phyloP scores from a whole-genome alignment of 2,888 invertebrate genomes.

The Schizotus pectinicornis region DNA sequence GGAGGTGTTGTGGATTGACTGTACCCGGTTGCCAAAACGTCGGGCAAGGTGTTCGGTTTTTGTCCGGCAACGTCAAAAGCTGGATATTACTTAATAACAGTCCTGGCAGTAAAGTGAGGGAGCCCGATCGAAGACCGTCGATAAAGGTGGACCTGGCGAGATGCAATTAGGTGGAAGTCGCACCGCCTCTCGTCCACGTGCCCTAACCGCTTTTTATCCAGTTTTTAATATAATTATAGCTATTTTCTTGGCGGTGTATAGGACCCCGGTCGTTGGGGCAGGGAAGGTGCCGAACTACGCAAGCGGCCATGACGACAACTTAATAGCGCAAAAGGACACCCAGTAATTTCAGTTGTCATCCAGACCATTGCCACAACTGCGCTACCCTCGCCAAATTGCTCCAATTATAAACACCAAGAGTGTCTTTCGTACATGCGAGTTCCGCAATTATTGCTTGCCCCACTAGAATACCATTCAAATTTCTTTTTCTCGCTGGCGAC shows the following conservation, averaged over 20 bases:
- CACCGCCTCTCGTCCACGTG: conserved; percentile 50
- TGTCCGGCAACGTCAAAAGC: conserved; percentile 10
- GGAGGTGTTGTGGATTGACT: no score
- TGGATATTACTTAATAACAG: conserved; percentile 43
- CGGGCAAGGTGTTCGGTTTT: no score
- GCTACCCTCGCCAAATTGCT: background rate
- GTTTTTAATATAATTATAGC: conserved; percentile 59
- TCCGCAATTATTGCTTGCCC: no score
- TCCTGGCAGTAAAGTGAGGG: conserved; percentile 45
- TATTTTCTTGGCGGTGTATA: conserved; percentile 48
- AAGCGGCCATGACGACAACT: conserved; percentile 48
- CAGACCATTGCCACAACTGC: conserved; percentile 26
- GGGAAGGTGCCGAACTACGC: conserved; percentile 41
- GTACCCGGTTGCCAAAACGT: no score
- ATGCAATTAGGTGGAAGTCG: conserved; percentile 52
- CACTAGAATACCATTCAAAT: background rate
- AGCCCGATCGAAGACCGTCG: conserved; percentile 49
- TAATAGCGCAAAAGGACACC: conserved; percentile 41
- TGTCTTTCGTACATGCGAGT: no score
- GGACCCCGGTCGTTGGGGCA: conserved; percentile 35
- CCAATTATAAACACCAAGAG: background rate
- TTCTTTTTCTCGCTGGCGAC: background rate
- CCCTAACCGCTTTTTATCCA: conserved; percentile 54
- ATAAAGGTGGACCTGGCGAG: conserved; percentile 47
- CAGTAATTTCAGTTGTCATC: conserved; percentile 48